A percentile compares a stretch with the other conserved stretches of the same genome.
Conservation (phyloP, 2,888 invertebrate species). For the Rotaria sp. region DNA sequence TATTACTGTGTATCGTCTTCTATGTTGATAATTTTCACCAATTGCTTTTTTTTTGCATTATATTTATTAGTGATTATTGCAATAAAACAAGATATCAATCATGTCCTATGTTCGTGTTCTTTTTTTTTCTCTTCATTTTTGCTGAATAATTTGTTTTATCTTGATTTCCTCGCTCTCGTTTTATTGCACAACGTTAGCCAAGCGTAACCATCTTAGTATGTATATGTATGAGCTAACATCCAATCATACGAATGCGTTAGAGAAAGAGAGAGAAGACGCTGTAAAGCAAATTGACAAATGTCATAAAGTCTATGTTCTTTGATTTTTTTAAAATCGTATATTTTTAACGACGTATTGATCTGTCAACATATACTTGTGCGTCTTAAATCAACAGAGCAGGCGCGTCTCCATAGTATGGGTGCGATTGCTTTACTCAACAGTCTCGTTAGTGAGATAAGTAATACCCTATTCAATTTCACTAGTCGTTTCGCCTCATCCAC, state of each 20-base stretch:
- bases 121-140: background rate
- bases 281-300: background rate
- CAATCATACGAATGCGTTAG: background rate
- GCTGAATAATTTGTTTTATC: constrained; percentile 10
- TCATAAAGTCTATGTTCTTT: background rate
- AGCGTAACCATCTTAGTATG: constrained; percentile 6
- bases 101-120: background rate
- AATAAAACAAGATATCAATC: constrained; percentile 19
- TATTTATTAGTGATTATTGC: constrained; percentile 19
- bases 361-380: background rate
- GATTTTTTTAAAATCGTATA: background rate
- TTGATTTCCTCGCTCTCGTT: constrained; percentile 10
- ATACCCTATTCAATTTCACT: constrained; percentile 11
- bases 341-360: background rate
- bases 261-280: background rate
- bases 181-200: constrained; percentile 20
- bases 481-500: constrained; percentile 14
- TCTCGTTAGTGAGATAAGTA: constrained; percentile 14
- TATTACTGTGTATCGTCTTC: constrained; percentile 2
- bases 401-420: background rate
- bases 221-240: constrained; percentile 15
- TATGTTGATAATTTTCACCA: background rate
- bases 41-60: constrained; percentile 7
- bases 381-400: constrained; percentile 7
- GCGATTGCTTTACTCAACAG: background rate